These are phyloP conservation scores for Neomorphus geoffroyi DNA, from an alignment of 2,797 vertebrate genomes.

Conservation along the genomic window DNA sequence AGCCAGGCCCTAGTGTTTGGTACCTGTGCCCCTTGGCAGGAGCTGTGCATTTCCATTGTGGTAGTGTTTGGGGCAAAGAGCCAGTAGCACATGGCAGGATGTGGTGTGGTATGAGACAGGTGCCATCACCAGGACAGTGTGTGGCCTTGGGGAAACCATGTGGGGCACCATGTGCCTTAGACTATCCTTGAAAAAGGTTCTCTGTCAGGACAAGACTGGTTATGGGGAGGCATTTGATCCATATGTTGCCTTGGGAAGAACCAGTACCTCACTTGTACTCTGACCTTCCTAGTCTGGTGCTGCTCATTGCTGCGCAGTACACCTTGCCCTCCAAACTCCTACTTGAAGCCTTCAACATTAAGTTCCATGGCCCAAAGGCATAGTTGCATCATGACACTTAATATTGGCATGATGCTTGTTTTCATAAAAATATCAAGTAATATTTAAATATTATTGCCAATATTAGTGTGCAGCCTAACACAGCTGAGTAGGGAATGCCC, in stretches of 20 bases:
- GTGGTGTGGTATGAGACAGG: fast-evolving
- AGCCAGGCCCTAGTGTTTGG: background rate
- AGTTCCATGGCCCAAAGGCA: background rate
- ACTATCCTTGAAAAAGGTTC: background rate
- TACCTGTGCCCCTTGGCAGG: background rate
- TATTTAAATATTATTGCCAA: background rate
- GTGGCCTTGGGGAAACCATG: background rate
- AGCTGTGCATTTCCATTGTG: background rate
- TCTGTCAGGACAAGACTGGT: too few species aligned
- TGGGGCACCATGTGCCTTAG: fast-evolving
- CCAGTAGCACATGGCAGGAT: fast-evolving
- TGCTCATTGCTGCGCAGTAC: background rate
- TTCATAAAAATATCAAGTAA: background rate
- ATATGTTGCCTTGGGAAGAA: fast-evolving
- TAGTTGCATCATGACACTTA: background rate
- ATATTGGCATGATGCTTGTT: background rate
- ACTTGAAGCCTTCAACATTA: too few species aligned
- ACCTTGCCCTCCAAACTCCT: background rate
- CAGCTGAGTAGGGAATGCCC: background rate
- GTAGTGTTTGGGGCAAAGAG: too few species aligned
- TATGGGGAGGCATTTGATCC: too few species aligned
- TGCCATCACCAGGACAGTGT: fast-evolving
- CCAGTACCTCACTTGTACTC: background rate
- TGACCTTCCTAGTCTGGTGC: background rate
- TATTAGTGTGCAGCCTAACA: background rate